Evolutionary conservation across 2,888 invertebrate genomes (phyloP), one percentile per base, ranked within the genome.

Genomic region (Ditula angustiorana): DNA sequence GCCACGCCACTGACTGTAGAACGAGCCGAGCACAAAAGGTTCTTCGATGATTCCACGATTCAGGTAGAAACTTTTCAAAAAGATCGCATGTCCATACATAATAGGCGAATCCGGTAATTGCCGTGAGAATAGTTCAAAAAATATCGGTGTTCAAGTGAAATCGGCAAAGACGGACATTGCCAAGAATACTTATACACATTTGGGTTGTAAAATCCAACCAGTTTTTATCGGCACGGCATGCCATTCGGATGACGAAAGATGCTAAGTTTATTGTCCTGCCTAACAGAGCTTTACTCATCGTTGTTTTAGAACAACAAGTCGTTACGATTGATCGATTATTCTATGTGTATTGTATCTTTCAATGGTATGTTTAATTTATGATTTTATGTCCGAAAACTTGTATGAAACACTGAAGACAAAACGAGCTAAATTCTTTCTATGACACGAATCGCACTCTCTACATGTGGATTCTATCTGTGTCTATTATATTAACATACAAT

Each of bases 11-110:
- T 77, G 78, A 80, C 82, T 79, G 78, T 68, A 50, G 66, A n/a
- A n/a, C 59, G 66, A 59, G 73, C 73, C 58, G 64, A 61, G 74
- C 74, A 83, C 69, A 74, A 76, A 83, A 78, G 77, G 71, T 74
- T 76, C 72, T 78, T 72, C 67, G 71, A 72, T 83, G 81, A 83
- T 74, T 84, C 84, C 82, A 66, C 67, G 70, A 58, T 69, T 66
- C 84, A 86, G 86, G 85, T 85, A 85, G 74, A 73, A 62, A 60
- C 71, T 77, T 76, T 80, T 74, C 64, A 46, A 58, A 61, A 57
- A 68, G 65, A 69, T 68, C 67, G 61, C 60, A 59, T 59, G 52
- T 71, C 69, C 67, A 67, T 68, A 67, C 44, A 66, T 66, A 66
- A 61, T 62, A 66, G 61, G 37, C 56, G 44, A 71, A 70, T 68